Evolutionary conservation across 1,140 invertebrate species (phyloP), one percentile per base, ranked within the genome.

Genomic region (Arion vulgaris): DNA sequence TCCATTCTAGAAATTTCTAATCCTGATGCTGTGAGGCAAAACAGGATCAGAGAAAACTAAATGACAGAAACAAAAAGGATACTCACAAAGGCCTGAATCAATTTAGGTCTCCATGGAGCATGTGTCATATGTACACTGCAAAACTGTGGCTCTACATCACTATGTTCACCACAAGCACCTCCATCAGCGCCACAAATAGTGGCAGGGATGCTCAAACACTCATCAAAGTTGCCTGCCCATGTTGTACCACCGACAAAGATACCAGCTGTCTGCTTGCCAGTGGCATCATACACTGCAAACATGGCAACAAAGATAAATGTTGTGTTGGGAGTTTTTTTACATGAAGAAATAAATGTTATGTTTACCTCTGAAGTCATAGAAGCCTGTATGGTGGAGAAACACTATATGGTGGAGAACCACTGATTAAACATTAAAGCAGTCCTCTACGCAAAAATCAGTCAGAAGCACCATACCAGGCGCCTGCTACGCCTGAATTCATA

Each of bases 271-370:
- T 84, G 83, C 26, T 84, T 84, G 4, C 83, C 83, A 9, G 80
- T 84, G 0, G 80, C 28, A 49, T 84, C 80, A 71, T 84, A 84
- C 69, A 81, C 83, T 84, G 79, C 28, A 84, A 75, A 13, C 9
- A 32, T 23, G 13, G 15, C 41, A 45, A 45, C 23, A 32, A 23
- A 5, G 7, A 5, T n/a, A 66, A 66, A n/a, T n/a, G 4, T 7
- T 66, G 62, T n/a, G 32, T 66, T 7, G 7, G 23, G 23, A 66
- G 4, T 9, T 66, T 26, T 7, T 32, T 7, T 66, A 66, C 62
- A 5, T 66, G 62, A 66, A 7, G 7, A 66, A 19, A 5, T 7
- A 26, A 7, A 7, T n/a, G 32, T 57, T 57, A 57, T 26, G 62
- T 26, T 19, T 66, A 66, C 32, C 32, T 57, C 51, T 15, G 26